A percentile compares a stretch with the other conserved stretches of the same genome.
These are phyloP conservation scores for Eupithecia subfuscata DNA, from an alignment of 2,888 invertebrate genomes.

Conservation along the genomic window DNA sequence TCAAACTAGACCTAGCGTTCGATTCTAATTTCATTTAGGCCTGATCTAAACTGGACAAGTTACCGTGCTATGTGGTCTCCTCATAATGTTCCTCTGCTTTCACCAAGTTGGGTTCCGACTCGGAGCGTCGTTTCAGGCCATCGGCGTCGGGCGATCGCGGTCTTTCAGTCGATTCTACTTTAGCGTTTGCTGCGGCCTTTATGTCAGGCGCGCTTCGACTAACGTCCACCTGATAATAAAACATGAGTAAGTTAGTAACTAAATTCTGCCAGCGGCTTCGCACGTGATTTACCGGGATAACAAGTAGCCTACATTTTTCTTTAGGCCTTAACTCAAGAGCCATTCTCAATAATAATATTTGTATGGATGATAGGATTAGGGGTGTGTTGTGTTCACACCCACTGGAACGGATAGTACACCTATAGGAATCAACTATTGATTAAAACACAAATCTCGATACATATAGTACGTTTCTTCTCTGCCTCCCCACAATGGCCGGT, in stretches of 20 bases:
- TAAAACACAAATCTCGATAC: background rate
- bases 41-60: background rate
- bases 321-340: too few relatives aligned
- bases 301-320: background rate
- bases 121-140: conserved; percentile 83
- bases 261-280: background rate
- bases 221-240: conserved; percentile 68
- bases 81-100: conserved; percentile 77
- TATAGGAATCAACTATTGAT: background rate
- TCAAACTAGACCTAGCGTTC: background rate
- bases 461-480: background rate
- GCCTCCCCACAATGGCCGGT: background rate
- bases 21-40: background rate
- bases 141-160: conserved; percentile 68
- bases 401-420: background rate
- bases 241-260: background rate
- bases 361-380: background rate
- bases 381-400: background rate
- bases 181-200: conserved; percentile 64
- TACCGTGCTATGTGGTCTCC: conserved; percentile 60
- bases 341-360: background rate
- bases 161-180: conserved; percentile 56
- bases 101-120: conserved; percentile 86
- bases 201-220: conserved; percentile 87
- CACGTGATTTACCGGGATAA: background rate